Evolutionary conservation across 2,797 vertebrate genomes (phyloP).

Genomic region (Mus caroli): DNA sequence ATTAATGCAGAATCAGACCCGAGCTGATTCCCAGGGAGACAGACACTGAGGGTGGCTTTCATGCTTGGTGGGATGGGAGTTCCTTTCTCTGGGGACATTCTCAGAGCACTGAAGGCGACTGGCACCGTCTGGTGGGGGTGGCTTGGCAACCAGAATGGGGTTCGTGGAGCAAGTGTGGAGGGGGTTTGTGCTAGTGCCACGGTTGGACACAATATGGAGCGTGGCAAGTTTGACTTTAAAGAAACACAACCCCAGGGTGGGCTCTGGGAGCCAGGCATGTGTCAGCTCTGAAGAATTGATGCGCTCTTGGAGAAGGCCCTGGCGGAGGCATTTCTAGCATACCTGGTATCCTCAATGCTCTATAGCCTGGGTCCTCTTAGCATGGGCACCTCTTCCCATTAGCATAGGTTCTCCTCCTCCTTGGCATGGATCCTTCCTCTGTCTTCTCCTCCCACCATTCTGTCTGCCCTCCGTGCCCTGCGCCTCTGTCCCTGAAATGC

Average conservation of each 20-base stretch:
- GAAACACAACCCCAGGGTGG: constrained; percentile 59
- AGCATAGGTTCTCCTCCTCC: neutral
- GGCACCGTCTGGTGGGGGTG: constrained; percentile 51
- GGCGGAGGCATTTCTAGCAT: fast-evolving
- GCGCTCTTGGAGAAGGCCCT: neutral
- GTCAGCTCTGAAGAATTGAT: neutral
- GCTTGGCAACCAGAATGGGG: constrained; percentile 70
- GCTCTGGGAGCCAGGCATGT: constrained; percentile 56
- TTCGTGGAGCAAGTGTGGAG: constrained; percentile 67
- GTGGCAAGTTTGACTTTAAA: constrained; percentile 68
- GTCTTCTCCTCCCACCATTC: neutral
- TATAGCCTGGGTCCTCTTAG: neutral
- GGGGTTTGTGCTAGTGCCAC: constrained; percentile 72
- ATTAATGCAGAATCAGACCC: constrained; percentile 79
- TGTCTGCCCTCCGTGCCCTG: too few relatives aligned
- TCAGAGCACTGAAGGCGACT: constrained; percentile 27
- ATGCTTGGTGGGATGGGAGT: constrained; percentile 73
- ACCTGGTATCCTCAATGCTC: neutral
- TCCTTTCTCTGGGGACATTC: constrained; percentile 64
- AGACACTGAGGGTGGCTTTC: constrained; percentile 59
- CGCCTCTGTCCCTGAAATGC: neutral
- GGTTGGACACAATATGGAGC: constrained; percentile 74
- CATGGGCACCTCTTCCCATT: neutral
- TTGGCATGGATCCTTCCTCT: neutral
- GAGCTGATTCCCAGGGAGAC: constrained; percentile 80